Conservation (phyloP, 2,888 invertebrate species). For the Mesochorus sp. region DNA sequence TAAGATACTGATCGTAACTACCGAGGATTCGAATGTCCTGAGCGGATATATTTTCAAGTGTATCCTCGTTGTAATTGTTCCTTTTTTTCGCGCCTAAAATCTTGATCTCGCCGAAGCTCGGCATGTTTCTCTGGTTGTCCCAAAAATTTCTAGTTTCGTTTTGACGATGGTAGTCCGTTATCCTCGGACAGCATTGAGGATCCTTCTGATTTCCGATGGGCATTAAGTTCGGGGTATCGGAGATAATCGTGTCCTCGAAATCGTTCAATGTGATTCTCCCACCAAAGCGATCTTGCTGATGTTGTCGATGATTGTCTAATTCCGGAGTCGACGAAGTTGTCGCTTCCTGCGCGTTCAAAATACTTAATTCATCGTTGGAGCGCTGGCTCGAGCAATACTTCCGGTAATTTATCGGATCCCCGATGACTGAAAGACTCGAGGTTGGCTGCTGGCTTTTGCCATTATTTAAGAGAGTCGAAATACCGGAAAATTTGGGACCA, state of each 20-base stretch:
- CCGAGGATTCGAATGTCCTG: constrained; percentile 75
- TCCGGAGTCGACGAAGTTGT: background rate
- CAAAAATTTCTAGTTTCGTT: constrained; percentile 52
- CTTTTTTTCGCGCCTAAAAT: constrained; percentile 69
- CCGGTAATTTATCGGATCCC: constrained; percentile 71
- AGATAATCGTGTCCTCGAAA: constrained; percentile 67
- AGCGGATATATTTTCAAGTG: constrained; percentile 54
- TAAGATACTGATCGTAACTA: constrained; percentile 73
- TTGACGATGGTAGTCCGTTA: constrained; percentile 43
- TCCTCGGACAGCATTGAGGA: constrained; percentile 14
- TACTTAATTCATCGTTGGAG: constrained; percentile 69
- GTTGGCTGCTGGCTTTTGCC: constrained; percentile 64
- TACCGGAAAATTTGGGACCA: constrained; percentile 66
- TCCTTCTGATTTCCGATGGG: constrained; percentile 66
- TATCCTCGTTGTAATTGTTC: constrained; percentile 50
- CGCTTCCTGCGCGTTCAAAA: constrained; percentile 63
- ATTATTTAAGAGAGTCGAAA: constrained; percentile 63
- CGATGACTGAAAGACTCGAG: constrained; percentile 65
- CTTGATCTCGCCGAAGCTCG: constrained; percentile 68
- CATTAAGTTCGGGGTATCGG: constrained; percentile 54
- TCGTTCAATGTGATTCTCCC: constrained; percentile 69
- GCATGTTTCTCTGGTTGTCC: constrained; percentile 52
- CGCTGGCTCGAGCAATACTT: constrained; percentile 66
- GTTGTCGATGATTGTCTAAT: constrained; percentile 14
- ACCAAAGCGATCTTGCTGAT: constrained; percentile 31